A percentile compares a stretch with the other conserved stretches of the same genome.
Evolutionary conservation across 2,888 invertebrate genomes (phyloP).

Genomic region (Tribolium freemani): DNA sequence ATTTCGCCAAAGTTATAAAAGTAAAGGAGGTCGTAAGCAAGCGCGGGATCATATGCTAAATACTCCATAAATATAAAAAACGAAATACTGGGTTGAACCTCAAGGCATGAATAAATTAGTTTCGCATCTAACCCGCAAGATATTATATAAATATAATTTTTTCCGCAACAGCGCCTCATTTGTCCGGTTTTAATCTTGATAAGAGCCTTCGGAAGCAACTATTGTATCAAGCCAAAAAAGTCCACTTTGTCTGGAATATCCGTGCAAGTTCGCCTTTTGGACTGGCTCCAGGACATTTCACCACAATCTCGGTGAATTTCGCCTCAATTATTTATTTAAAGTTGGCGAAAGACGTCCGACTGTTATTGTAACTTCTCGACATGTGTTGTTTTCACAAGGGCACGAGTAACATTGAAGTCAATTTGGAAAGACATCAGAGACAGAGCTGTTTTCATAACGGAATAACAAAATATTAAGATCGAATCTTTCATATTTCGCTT

Average conservation of each 20-base stretch:
- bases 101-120: background rate
- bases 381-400: constrained; percentile 30
- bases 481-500: constrained; percentile 30
- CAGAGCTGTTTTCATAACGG: constrained; percentile 27
- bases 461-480: constrained; percentile 42
- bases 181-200: constrained; percentile 26
- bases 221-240: constrained; percentile 6
- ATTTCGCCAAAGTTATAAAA: background rate
- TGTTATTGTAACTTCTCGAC: constrained; percentile 29
- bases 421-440: constrained; percentile 30
- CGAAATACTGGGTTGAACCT: background rate
- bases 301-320: background rate
- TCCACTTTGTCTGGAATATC: constrained; percentile 4
- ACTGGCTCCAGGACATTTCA: constrained; percentile 19
- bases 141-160: background rate
- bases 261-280: constrained; percentile 6
- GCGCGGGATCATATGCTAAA: background rate
- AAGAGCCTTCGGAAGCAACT: constrained; percentile 23
- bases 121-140: background rate
- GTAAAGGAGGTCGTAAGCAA: background rate
- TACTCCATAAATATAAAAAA: background rate
- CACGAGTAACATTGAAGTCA: constrained; percentile 28
- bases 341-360: constrained; percentile 14
- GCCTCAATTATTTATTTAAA: constrained; percentile 29
- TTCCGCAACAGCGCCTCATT: constrained; percentile 10